phyloP scores from a whole-genome alignment of 2,113 vertebrate genomes.

The Gallinago paraguaiae region DNA sequence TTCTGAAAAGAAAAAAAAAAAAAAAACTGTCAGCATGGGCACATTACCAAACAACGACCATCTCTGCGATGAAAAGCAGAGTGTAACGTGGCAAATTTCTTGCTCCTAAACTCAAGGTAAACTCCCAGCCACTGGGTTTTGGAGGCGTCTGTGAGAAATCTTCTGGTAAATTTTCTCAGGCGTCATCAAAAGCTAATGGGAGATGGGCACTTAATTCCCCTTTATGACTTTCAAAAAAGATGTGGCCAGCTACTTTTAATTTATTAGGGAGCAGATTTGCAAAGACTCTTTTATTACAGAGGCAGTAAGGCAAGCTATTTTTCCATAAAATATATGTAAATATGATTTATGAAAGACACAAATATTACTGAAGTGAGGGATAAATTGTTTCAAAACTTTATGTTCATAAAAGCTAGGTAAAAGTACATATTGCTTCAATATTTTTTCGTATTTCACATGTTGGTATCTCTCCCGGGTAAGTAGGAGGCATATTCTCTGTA shows the following conservation, averaged over 20 bases:
- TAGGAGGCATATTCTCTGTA: not conserved
- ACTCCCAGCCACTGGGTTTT: not conserved
- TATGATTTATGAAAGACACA: constrained; percentile 53
- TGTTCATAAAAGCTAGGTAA: not conserved
- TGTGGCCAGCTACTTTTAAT: constrained; percentile 44
- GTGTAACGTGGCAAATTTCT: not conserved
- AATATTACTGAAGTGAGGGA: constrained; percentile 48
- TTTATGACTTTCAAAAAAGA: constrained; percentile 36
- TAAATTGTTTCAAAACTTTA: constrained; percentile 37
- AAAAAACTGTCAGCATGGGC: not conserved
- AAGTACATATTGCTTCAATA: not conserved
- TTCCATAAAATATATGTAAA: constrained; percentile 59
- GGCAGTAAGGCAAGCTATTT: constrained; percentile 38
- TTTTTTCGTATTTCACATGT: not conserved
- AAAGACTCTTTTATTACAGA: constrained; percentile 46
- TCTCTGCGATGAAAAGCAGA: not conserved
- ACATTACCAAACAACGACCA: not conserved
- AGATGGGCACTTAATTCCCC: constrained; percentile 33
- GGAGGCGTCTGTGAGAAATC: not conserved
- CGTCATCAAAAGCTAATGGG: constrained; percentile 36
- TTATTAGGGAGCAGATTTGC: constrained; percentile 38
- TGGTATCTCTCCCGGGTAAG: not conserved
- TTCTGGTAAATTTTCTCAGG: not conserved
- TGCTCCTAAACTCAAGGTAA: not conserved
- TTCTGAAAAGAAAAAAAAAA: not conserved